A percentile compares a stretch with the other conserved stretches of the same genome.
phyloP scores from a whole-genome alignment of 2,888 invertebrate species.

The Andrena fulva region DNA sequence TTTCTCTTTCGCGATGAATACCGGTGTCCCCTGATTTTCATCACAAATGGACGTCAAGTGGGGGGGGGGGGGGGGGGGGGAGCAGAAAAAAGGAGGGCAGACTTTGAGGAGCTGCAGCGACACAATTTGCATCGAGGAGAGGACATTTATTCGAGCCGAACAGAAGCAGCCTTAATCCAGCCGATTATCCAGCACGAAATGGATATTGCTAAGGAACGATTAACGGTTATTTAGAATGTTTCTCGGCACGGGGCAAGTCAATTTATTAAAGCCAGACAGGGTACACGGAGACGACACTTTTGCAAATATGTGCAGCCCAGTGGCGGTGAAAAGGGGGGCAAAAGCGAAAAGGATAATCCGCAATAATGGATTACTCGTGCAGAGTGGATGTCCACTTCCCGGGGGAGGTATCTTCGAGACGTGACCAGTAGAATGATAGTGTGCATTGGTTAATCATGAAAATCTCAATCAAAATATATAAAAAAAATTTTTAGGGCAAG shows the following conservation, averaged over 20 bases:
- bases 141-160: not conserved
- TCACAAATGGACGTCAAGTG: not conserved
- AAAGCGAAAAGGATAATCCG: conserved; percentile 40
- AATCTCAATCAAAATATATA: too few species aligned
- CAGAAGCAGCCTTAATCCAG: not conserved
- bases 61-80: not conserved
- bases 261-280: conserved; percentile 52
- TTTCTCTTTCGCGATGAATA: conserved; percentile 6
- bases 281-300: conserved; percentile 11
- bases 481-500: too few species aligned
- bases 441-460: not conserved
- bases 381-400: conserved; percentile 25
- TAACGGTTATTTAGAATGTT: conserved; percentile 41
- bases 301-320: not conserved
- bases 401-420: not conserved
- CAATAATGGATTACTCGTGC: conserved; percentile 58
- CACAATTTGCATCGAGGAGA: not conserved
- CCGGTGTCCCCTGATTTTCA: conserved; percentile 1
- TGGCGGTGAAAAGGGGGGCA: conserved; percentile 20
- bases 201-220: conserved; percentile 54
- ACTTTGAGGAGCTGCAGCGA: not conserved
- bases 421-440: not conserved
- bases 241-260: conserved; percentile 25
- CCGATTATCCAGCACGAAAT: conserved; percentile 47
- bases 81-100: not conserved